phyloP scores from a whole-genome alignment of 2,888 invertebrate species.

The Hoplodrina ambigua region DNA sequence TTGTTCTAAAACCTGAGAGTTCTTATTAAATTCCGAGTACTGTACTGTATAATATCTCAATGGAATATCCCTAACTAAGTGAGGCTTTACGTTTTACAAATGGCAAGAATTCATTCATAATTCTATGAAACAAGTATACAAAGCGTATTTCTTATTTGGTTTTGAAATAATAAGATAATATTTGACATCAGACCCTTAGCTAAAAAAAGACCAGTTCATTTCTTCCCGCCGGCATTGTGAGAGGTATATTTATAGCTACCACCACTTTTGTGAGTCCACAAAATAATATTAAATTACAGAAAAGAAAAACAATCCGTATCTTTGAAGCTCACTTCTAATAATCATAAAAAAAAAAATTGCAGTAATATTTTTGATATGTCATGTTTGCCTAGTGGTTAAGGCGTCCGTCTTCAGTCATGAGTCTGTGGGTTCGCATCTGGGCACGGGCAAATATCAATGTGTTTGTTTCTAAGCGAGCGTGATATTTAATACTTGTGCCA shows the following conservation, averaged over 20 bases:
- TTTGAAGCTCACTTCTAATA: too few species aligned
- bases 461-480: too few species aligned
- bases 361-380: too few species aligned
- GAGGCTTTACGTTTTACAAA: background rate
- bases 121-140: background rate
- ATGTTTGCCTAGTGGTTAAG: too few species aligned
- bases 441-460: too few species aligned
- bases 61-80: background rate
- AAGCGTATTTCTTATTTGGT: conserved; percentile 15
- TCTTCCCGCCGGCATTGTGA: background rate
- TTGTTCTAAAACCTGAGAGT: too few species aligned
- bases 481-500: too few species aligned
- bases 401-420: too few species aligned
- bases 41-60: too few species aligned
- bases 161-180: conserved; percentile 3
- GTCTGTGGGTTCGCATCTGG: too few species aligned
- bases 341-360: background rate
- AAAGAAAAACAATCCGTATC: background rate
- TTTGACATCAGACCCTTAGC: background rate
- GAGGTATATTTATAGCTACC: background rate
- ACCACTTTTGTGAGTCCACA: conserved; percentile 9
- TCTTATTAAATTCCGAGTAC: too few species aligned
- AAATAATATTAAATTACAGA: conserved; percentile 7
- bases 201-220: background rate
- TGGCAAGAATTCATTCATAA: conserved; percentile 7